Conservation (phyloP, 2,797 vertebrate genomes). For the Holocentrus rufus region DNA sequence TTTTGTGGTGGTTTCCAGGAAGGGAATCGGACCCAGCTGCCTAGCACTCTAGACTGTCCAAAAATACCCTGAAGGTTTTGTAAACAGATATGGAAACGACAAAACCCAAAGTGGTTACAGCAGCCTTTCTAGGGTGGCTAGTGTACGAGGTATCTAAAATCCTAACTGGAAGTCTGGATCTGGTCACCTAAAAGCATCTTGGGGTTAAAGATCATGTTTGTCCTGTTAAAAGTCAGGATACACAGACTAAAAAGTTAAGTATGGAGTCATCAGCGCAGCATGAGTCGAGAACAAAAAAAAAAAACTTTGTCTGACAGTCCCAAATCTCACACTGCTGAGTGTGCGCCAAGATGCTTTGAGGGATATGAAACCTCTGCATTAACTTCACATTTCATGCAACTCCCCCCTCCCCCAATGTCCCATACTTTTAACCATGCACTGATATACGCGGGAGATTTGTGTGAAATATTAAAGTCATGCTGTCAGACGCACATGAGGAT, state of each 20-base stretch:
- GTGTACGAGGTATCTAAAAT: slow-evolving; percentile 20
- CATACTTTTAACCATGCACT: slow-evolving; percentile 7
- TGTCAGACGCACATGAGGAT: slow-evolving; percentile 5
- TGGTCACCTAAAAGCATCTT: slow-evolving; percentile 4
- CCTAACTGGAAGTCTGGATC: neutral
- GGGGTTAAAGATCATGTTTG: neutral
- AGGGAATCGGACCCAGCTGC: neutral
- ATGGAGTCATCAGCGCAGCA: neutral
- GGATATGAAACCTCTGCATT: neutral
- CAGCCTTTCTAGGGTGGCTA: slow-evolving; percentile 14
- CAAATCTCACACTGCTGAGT: slow-evolving; percentile 11
- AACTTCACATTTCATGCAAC: slow-evolving; percentile 10
- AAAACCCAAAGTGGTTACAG: slow-evolving; percentile 20
- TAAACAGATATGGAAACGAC: slow-evolving; percentile 50
- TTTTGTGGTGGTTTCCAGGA: slow-evolving; percentile 29
- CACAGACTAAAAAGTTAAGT: neutral
- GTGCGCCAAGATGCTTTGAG: slow-evolving; percentile 7
- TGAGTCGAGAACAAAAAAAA: neutral
- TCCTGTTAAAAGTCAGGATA: neutral
- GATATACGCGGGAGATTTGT: slow-evolving; percentile 8
- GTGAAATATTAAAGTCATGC: slow-evolving; percentile 27
- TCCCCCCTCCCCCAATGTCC: neutral
- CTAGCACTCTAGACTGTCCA: slow-evolving; percentile 21
- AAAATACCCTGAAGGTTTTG: slow-evolving; percentile 56
- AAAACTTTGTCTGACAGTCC: too few relatives aligned